Percentiles rank a stretch among this genome's conserved stretches.
phyloP scores from a whole-genome alignment of 2,113 vertebrate species.

The Aegypius monachus region DNA sequence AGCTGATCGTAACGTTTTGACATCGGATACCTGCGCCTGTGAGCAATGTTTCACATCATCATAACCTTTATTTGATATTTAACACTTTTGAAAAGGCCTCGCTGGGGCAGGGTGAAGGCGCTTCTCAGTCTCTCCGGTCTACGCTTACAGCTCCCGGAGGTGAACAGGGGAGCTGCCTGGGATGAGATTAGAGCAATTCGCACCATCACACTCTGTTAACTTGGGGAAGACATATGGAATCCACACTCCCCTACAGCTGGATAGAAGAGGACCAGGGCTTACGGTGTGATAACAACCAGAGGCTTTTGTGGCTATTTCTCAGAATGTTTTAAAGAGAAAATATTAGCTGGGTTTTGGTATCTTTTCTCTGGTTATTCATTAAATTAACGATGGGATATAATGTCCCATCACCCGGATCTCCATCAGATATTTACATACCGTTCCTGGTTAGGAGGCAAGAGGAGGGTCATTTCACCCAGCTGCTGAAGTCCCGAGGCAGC shows the following conservation, averaged over 20 bases:
- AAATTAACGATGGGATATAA: not conserved
- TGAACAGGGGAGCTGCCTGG: not conserved
- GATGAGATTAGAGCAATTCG: not conserved
- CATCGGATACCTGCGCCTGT: not conserved
- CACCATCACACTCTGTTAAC: not conserved
- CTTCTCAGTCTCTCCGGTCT: not conserved
- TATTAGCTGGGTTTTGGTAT: not conserved
- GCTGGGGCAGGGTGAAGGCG: not conserved
- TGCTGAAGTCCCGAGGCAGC: not conserved
- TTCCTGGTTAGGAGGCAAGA: not conserved
- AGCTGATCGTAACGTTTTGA: not conserved
- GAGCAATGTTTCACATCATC: not conserved
- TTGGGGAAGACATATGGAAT: not conserved
- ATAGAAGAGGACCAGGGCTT: not conserved
- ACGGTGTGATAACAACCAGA: rapidly evolving
- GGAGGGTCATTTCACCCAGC: not conserved
- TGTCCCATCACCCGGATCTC: not conserved
- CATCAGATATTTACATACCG: not conserved
- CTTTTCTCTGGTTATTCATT: not conserved
- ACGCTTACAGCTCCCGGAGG: not conserved
- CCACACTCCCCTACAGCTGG: not conserved
- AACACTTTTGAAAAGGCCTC: not conserved
- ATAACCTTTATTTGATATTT: not conserved
- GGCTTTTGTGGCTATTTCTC: not conserved
- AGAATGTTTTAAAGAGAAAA: not conserved